These are phyloP conservation scores for Pomacea canaliculata DNA, from an alignment of 2,888 invertebrate genomes.

Conservation along the genomic window DNA sequence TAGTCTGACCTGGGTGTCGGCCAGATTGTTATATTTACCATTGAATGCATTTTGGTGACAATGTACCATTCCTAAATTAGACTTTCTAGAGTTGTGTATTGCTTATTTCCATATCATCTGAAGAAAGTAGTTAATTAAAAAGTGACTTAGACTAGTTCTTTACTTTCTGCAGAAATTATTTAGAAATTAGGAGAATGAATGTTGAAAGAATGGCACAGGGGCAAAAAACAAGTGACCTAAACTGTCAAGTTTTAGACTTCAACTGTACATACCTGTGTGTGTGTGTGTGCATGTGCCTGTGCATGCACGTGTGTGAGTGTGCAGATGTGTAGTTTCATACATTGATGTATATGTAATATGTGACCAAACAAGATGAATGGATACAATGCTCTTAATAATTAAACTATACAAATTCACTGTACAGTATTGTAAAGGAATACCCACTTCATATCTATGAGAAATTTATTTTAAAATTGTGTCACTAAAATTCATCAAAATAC, in stretches of 20 bases:
- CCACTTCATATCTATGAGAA: no score
- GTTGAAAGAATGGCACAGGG: background rate
- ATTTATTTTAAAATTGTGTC: no score
- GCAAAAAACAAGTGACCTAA: no score
- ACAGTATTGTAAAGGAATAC: no score
- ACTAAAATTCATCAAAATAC: no score
- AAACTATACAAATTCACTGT: no score
- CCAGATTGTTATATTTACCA: no score
- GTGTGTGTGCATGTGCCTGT: conserved; percentile 12
- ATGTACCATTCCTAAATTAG: background rate
- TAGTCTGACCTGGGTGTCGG: no score
- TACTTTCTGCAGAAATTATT: background rate
- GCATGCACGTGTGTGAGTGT: conserved; percentile 16
- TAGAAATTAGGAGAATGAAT: background rate
- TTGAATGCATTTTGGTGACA: no score
- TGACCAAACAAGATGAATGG: no score
- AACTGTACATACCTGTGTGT: conserved; percentile 17
- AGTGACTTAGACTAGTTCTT: background rate
- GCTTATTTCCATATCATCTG: background rate
- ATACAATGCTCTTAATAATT: no score
- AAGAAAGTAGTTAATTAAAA: background rate
- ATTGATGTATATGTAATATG: background rate
- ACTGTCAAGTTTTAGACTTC: no score
- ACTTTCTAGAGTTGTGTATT: background rate
- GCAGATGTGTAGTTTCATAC: background rate